phyloP scores from a whole-genome alignment of 35 echinoderm and acorn worm genomes.

The Lytechinus pictus region DNA sequence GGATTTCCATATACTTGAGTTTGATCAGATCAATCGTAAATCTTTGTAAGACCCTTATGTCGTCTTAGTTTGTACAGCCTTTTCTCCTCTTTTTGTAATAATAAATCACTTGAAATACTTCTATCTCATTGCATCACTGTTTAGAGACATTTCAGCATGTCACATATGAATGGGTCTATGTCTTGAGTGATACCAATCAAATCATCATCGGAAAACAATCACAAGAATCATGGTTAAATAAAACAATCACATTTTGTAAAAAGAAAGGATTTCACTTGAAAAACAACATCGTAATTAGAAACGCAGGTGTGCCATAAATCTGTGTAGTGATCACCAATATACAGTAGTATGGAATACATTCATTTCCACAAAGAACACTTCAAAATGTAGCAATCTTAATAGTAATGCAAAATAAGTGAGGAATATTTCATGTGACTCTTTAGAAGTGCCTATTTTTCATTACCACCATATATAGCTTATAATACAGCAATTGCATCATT shows the following conservation, averaged over 20 bases:
- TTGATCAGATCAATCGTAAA: too few relatives aligned
- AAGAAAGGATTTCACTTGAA: neutral
- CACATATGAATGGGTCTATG: neutral
- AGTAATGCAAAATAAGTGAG: neutral
- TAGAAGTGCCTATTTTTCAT: neutral
- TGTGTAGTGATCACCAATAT: neutral
- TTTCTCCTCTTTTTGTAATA: neutral
- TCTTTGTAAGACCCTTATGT: too few relatives aligned
- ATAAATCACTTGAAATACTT: neutral
- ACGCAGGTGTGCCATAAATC: neutral
- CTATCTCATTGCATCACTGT: neutral
- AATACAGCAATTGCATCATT: too few relatives aligned
- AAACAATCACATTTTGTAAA: neutral
- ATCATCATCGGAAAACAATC: neutral
- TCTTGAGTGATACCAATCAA: neutral
- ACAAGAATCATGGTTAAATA: neutral
- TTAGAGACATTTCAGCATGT: neutral
- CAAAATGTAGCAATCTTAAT: neutral
- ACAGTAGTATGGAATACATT: neutral
- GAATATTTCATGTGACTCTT: neutral
- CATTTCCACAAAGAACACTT: neutral
- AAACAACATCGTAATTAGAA: neutral
- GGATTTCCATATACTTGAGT: too few relatives aligned
- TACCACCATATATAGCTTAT: too few relatives aligned
- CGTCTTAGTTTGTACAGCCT: too few relatives aligned